A percentile compares a stretch with the other conserved stretches of the same genome.
These are phyloP conservation scores for Ochotona princeps DNA, from an alignment of 2,113 vertebrate genomes.

Conservation along the genomic window DNA sequence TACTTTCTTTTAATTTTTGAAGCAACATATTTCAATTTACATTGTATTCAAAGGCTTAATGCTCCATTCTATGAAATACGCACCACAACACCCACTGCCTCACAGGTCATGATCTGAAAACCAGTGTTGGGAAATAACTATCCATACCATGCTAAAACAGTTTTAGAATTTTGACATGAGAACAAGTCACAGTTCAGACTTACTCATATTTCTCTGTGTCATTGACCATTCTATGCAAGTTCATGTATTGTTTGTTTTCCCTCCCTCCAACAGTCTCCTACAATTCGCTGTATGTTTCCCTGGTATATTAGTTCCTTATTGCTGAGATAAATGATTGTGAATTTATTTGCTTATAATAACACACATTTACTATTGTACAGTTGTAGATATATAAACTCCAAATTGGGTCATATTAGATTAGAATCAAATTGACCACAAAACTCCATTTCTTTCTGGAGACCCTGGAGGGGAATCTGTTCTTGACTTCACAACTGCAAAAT, in stretches of 20 bases:
- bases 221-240: neutral
- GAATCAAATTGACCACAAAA: neutral
- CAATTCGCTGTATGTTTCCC: rapidly evolving
- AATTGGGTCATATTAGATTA: neutral
- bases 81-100: neutral
- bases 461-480: neutral
- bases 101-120: neutral
- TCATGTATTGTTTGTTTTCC: neutral
- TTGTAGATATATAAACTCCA: neutral
- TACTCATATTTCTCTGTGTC: neutral
- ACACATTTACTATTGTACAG: neutral
- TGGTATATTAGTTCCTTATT: neutral
- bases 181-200: neutral
- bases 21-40: too few relatives aligned
- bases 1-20: too few relatives aligned
- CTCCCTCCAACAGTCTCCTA: neutral
- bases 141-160: neutral
- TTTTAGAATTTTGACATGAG: neutral
- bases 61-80: too few relatives aligned
- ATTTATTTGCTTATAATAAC: neutral
- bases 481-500: neutral
- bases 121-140: neutral
- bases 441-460: rapidly evolving
- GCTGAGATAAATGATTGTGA: neutral
- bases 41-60: too few relatives aligned